phyloP scores from a whole-genome alignment of 1,140 invertebrate genomes.

The Atopsyche davidsoni region DNA sequence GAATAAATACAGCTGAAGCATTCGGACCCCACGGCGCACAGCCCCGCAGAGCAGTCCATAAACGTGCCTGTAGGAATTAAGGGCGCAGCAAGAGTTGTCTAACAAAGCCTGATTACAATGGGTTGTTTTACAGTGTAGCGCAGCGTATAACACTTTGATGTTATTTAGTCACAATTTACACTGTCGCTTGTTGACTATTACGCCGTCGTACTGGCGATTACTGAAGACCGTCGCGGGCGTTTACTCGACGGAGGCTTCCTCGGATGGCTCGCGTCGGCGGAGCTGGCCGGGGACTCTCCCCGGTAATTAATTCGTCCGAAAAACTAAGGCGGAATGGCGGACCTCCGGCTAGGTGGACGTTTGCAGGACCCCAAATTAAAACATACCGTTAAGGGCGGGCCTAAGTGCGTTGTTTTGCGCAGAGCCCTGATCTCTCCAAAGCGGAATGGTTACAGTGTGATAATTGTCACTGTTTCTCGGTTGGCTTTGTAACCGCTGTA shows the following conservation, averaged over 20 bases:
- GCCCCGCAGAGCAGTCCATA: too few relatives aligned
- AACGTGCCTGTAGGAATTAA: too few relatives aligned
- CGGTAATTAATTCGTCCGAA: constrained; percentile 11
- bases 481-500: too few relatives aligned
- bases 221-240: constrained; percentile 12
- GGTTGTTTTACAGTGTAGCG: constrained; percentile 10
- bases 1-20: too few relatives aligned
- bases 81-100: neutral
- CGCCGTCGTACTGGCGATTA: constrained; percentile 13
- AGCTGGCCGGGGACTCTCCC: constrained; percentile 1
- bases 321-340: constrained; percentile 8
- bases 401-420: neutral
- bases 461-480: too few relatives aligned
- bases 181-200: constrained; percentile 11
- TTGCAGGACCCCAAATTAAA: neutral
- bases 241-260: constrained; percentile 9
- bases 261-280: constrained; percentile 9
- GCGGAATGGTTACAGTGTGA: too few relatives aligned
- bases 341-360: neutral
- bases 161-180: constrained; percentile 18
- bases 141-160: constrained; percentile 10
- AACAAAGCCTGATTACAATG: too few relatives aligned
- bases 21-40: too few relatives aligned
- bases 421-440: too few relatives aligned
- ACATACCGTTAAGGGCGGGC: constrained; percentile 5